Conservation (phyloP, 2,113 vertebrate genomes). For the Mixornis gularis region DNA sequence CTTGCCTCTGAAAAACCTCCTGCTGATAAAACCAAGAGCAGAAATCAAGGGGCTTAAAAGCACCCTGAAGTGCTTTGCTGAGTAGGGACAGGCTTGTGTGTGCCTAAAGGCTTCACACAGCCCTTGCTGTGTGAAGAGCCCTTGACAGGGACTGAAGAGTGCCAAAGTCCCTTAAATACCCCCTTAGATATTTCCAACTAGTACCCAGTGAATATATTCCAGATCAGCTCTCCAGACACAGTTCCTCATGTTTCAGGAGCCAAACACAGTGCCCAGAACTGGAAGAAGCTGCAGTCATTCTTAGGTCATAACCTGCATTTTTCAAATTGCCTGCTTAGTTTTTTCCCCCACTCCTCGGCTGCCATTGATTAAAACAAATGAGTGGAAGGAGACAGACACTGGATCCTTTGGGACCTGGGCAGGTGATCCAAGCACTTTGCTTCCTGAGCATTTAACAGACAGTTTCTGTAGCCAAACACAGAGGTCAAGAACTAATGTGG, state of each 20-base stretch:
- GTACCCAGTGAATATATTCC: background rate
- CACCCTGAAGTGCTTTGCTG: background rate
- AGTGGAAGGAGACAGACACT: background rate
- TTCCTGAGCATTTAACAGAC: background rate
- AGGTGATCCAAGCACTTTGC: background rate
- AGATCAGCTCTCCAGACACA: background rate
- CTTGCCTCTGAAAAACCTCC: background rate
- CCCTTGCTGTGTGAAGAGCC: background rate
- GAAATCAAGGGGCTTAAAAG: background rate
- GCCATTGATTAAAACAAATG: background rate
- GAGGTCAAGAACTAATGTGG: rapidly evolving
- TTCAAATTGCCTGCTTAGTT: background rate
- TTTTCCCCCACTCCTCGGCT: background rate
- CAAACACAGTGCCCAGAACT: background rate
- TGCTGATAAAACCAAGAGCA: background rate
- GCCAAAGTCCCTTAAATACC: background rate
- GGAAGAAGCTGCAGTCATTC: background rate
- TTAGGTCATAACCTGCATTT: background rate
- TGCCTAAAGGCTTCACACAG: background rate
- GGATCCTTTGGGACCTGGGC: background rate
- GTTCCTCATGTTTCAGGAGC: background rate
- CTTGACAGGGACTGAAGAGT: background rate
- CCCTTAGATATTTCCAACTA: background rate
- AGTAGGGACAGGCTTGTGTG: background rate
- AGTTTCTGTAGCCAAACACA: background rate